Evolutionary conservation across 2,797 vertebrate genomes (phyloP).

Genomic region (Sphaeramia orbicularis): DNA sequence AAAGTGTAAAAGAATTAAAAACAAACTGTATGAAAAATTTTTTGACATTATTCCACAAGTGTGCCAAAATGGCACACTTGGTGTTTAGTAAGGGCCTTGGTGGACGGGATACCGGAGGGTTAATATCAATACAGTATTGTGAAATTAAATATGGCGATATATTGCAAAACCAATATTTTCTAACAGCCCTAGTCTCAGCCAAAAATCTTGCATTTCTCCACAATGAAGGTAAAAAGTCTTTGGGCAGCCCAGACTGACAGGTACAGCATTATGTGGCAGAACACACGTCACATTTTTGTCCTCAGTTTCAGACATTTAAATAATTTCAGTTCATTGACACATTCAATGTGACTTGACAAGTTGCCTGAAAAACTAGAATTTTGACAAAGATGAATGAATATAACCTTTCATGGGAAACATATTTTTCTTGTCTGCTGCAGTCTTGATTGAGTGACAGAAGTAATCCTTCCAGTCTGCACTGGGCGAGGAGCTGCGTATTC

Average conservation of each 20-base stretch:
- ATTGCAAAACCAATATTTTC: too few relatives aligned
- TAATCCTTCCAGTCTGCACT: constrained; percentile 30
- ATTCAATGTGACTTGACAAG: constrained; percentile 24
- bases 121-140: too few relatives aligned
- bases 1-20: too few relatives aligned
- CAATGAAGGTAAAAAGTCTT: constrained; percentile 16
- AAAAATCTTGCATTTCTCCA: constrained; percentile 3
- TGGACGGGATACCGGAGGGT: too few relatives aligned
- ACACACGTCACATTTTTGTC: constrained; percentile 31
- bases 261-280: background rate
- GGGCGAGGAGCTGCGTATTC: constrained; percentile 23
- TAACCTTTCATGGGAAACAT: constrained; percentile 4
- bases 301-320: constrained; percentile 40
- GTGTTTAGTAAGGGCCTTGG: too few relatives aligned
- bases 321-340: constrained; percentile 37
- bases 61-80: too few relatives aligned
- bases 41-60: too few relatives aligned
- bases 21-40: too few relatives aligned
- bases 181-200: too few relatives aligned
- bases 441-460: constrained; percentile 44
- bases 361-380: constrained; percentile 30
- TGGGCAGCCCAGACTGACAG: constrained; percentile 10
- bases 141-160: too few relatives aligned
- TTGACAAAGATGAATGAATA: constrained; percentile 66
- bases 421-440: constrained; percentile 9